Evolutionary conservation across 1,140 invertebrate genomes (phyloP), one percentile per base, ranked within the genome.

Genomic region (Listronotus oregonensis): DNA sequence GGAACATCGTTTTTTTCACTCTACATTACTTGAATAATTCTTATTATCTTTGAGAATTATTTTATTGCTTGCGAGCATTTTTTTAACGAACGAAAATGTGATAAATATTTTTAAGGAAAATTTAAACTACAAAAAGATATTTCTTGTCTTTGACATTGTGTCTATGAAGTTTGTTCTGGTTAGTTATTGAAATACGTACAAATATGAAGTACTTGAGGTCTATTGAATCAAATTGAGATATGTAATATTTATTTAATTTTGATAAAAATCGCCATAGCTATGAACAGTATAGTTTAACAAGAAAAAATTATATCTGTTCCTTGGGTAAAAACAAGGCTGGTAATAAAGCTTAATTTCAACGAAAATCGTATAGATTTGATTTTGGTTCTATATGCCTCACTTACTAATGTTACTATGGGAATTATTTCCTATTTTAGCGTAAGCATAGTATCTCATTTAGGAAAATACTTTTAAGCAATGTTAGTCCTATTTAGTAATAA

Each of bases 1-100:
- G 6, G 7, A 54, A 17, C 51, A 54, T 39, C 21, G 3, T 3
- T 17, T 2, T 17, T 52, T 27, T 27, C 1, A n/a, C n/a, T n/a
- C n/a, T n/a, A 27, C 5, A 27, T 27, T 27, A 27, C 21, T 27
- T 27, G 21, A 1, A 27, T 27, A 27, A 27, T 3, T 27, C 12
- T 52, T 52, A 8, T 34, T 15, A 5, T 15, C 18, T 7, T 55
- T 14, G 1, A 42, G 31, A 21, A 6, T 32, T 14, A 1, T 31
- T 3, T 56, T 56, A 34, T 56, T 31, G 21, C 37, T 58, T 44
- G 10, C 55, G 18, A 58, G 18, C 39, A 44, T 14, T 17, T 58
- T n/a, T 58, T 58, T 61, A 61, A 61, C 58, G 58, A 61, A 61
- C 32, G 44, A 51, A 50, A 49, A 61, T 61, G 58, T 61, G 58